phyloP scores from a whole-genome alignment of 2,888 invertebrate species.

The Diabrotica balteata region DNA sequence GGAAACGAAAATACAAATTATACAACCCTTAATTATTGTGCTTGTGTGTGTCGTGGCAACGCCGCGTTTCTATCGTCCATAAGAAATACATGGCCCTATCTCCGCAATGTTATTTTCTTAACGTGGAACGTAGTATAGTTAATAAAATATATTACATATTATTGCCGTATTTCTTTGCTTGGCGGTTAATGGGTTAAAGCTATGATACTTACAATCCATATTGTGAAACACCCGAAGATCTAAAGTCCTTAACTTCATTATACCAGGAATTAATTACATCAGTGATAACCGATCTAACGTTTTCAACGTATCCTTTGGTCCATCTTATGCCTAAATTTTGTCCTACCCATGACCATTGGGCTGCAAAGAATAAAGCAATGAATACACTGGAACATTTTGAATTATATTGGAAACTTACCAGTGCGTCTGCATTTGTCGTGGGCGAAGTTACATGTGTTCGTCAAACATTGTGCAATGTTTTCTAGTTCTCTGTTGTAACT shows the following conservation, averaged over 20 bases:
- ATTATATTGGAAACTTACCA: slow-evolving; percentile 41
- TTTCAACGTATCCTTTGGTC: slow-evolving; percentile 43
- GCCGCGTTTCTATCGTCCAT: too few species aligned
- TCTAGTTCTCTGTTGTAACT: slow-evolving; percentile 51
- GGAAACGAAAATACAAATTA: too few species aligned
- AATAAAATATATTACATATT: too few species aligned
- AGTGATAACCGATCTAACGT: slow-evolving; percentile 44
- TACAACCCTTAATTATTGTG: too few species aligned
- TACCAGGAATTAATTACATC: slow-evolving; percentile 51
- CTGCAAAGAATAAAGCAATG: slow-evolving; percentile 30
- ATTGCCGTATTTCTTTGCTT: too few species aligned
- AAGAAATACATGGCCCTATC: too few species aligned
- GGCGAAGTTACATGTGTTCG: slow-evolving; percentile 52
- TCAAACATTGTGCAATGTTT: slow-evolving; percentile 55
- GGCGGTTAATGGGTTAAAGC: neutral
- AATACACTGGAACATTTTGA: neutral
- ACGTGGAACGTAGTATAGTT: too few species aligned
- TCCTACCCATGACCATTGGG: slow-evolving; percentile 49
- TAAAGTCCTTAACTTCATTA: slow-evolving; percentile 52
- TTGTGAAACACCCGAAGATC: slow-evolving; percentile 47
- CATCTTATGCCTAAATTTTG: slow-evolving; percentile 54
- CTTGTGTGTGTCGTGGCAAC: too few species aligned
- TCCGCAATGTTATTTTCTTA: too few species aligned
- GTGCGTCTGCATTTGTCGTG: slow-evolving; percentile 54
- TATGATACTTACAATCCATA: slow-evolving; percentile 1